These are phyloP conservation scores for Molanna angustata DNA, from an alignment of 2,888 invertebrate species.

Conservation along the genomic window DNA sequence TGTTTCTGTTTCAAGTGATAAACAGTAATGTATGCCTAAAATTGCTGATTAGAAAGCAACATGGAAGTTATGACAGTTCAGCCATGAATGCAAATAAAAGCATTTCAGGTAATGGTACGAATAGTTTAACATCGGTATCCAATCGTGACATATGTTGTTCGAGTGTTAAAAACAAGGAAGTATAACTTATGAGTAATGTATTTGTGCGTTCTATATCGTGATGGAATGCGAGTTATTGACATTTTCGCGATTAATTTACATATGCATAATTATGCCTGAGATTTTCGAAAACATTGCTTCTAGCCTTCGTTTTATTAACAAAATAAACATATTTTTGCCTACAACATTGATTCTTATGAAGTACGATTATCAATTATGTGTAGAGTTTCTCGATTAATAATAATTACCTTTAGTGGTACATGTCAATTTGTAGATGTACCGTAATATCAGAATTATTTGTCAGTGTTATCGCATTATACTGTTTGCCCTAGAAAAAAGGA, in stretches of 20 bases:
- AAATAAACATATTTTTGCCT: no score
- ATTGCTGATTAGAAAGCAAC: constrained; percentile 51
- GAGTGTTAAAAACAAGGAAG: not conserved
- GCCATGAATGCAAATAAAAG: constrained; percentile 58
- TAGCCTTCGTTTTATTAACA: no score
- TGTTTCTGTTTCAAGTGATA: constrained; percentile 4
- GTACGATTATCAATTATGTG: no score
- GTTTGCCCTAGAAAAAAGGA: no score
- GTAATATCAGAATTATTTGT: no score
- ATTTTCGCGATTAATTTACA: constrained; percentile 22
- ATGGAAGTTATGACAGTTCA: constrained; percentile 60
- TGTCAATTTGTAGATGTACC: no score
- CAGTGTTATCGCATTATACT: no score
- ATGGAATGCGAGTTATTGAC: constrained; percentile 22
- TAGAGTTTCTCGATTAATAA: no score
- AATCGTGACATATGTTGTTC: not conserved
- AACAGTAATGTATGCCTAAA: constrained; percentile 21
- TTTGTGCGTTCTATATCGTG: constrained; percentile 1
- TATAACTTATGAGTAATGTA: not conserved
- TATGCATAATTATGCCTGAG: constrained; percentile 8
- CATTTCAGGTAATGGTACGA: constrained; percentile 20
- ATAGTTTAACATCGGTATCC: not conserved
- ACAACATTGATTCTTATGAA: no score
- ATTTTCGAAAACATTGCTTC: no score
- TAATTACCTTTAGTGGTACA: no score